Base-by-base conservation (phyloP, 2,797 vertebrate species). In the Enteromius paludinosus region DNA sequence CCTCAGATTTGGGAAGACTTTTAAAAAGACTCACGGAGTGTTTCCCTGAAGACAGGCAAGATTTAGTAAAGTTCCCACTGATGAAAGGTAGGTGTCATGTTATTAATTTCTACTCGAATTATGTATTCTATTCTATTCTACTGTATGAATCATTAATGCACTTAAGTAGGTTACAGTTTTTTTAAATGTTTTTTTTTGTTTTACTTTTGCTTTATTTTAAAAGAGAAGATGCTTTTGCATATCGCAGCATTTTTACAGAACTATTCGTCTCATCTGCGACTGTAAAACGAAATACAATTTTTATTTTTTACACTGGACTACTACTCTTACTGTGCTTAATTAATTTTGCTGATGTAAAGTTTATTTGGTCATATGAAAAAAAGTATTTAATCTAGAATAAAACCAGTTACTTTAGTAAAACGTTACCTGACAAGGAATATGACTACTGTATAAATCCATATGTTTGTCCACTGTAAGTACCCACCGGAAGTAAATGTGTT, bases 41-140 rank as follows among this genome's bases (percentile, higher is more conserved):
- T 73, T 99, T 98, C 78, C 97, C 97, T 0, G 97, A 98, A 88
- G 97, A 98, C 91, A 93, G 95, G 35, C 90, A 94, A 3, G 93
- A 96, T 86, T 95, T 98, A 52, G 93, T 96, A 68, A 95, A 95
- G 88, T 95, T 90, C 17, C 95, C 96, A 0, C 89, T 98, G 72
- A 94, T 96, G 68, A 94, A 98, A 97, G 97, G 98, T 98, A 7
- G 41, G 93, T 93, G 59, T 7, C 12, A 65, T 64, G 77, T 71
- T 45, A 18, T 14, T 52, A 11, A 23, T 20, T 74, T 38, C 3
- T 74, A 23, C 25, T 17, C n/a, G 4, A 76, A 25, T 61, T 3
- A 15, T n/a, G 1, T 61, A 38, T 61, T 76, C 35, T 76, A 25
- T 30, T 78, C 43, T 65, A 11, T 62, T 45, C 12, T 69, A 11